Evolutionary conservation across 2,113 vertebrate genomes (phyloP).

Genomic region (Bolborhynchus lineola): DNA sequence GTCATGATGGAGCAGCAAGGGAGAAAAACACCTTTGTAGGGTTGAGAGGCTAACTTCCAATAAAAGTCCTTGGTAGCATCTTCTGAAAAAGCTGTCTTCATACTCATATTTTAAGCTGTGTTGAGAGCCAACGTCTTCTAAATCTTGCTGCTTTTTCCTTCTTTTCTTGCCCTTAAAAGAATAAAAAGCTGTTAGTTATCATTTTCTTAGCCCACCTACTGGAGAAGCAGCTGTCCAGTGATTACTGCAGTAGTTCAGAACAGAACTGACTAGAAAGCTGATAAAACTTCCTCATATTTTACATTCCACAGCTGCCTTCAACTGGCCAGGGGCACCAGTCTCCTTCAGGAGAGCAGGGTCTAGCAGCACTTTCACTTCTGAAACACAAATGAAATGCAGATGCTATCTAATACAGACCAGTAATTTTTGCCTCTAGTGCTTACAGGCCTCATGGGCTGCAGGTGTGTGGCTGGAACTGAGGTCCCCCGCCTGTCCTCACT

Average conservation of each 20-base stretch:
- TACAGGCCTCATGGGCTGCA: rapidly evolving
- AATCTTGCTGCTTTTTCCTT: conserved; percentile 81
- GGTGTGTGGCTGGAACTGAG: neutral
- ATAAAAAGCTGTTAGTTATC: neutral
- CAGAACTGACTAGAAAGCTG: neutral
- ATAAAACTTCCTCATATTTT: neutral
- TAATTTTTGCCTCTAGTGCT: neutral
- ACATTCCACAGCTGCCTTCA: neutral
- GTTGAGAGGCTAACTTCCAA: neutral
- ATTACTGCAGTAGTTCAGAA: neutral
- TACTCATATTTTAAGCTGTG: conserved; percentile 49
- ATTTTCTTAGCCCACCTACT: neutral
- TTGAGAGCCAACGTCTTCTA: conserved; percentile 80
- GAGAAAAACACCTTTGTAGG: rapidly evolving
- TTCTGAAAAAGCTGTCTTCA: neutral
- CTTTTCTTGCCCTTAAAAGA: conserved; percentile 70
- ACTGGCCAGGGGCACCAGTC: no score
- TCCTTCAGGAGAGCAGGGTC: rapidly evolving
- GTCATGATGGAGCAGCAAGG: no score
- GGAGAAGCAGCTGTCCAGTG: neutral
- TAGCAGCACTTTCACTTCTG: no score
- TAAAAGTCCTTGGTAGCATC: neutral
- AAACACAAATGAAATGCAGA: neutral
- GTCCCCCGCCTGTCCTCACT: no score
- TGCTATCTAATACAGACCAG: neutral